A percentile compares a stretch with the other conserved stretches of the same genome.
phyloP scores from a whole-genome alignment of 2,113 vertebrate genomes.

The Dromaius novaehollandiae region DNA sequence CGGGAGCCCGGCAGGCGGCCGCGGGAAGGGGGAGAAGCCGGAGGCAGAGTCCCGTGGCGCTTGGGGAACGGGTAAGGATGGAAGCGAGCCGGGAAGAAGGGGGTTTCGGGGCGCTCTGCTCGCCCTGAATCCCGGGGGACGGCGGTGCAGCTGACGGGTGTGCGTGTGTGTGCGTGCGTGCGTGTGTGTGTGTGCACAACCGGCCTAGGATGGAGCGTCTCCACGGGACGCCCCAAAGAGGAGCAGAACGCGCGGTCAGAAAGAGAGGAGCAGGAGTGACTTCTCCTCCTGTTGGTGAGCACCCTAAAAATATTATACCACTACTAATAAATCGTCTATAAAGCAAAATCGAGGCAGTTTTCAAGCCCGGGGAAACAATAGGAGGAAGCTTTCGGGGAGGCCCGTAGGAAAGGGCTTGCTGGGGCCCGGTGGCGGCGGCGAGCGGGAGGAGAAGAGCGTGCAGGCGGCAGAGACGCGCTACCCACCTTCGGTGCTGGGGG shows the following conservation, averaged over 20 bases:
- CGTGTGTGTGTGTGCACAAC: too few species aligned
- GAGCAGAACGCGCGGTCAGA: not conserved
- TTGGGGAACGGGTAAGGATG: conserved; percentile 17
- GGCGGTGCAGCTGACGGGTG: not conserved
- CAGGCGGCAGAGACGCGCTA: not conserved
- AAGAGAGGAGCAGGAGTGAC: not conserved
- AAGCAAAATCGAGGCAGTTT: not conserved
- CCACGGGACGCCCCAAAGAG: not conserved
- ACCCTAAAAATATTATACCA: not conserved
- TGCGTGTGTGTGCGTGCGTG: too few species aligned
- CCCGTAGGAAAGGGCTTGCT: not conserved
- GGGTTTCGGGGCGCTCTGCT: not conserved
- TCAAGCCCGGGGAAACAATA: not conserved
- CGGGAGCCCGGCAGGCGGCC: conserved; percentile 4
- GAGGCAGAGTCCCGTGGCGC: not conserved
- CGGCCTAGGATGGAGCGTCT: not conserved
- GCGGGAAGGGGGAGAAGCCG: not conserved
- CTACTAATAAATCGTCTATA: not conserved
- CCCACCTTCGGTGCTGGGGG: conserved; percentile 45
- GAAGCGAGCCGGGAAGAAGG: not conserved
- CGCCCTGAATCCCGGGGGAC: accelerated
- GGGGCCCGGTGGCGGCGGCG: not conserved
- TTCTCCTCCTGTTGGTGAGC: not conserved
- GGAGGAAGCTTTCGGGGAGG: conserved; percentile 15
- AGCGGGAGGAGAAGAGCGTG: not conserved